These are phyloP conservation scores for Brenthis hecate DNA, from an alignment of 2,888 invertebrate genomes.

Conservation along the genomic window DNA sequence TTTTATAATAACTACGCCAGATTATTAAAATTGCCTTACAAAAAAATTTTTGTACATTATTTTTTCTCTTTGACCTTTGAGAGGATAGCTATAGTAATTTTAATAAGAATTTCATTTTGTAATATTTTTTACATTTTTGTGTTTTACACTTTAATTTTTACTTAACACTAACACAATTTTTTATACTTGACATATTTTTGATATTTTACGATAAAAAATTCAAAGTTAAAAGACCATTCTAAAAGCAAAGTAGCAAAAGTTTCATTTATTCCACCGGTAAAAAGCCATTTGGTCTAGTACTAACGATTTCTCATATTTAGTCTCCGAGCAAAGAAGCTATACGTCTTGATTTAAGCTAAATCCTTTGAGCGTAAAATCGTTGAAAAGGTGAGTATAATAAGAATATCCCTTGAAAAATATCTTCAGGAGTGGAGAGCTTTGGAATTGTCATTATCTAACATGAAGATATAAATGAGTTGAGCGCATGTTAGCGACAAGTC, in stretches of 20 bases:
- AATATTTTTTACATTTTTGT: too few relatives aligned
- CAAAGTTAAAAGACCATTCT: not conserved
- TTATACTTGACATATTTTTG: too few relatives aligned
- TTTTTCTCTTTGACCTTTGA: too few relatives aligned
- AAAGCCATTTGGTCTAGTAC: conserved; percentile 14
- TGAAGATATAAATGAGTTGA: conserved; percentile 17
- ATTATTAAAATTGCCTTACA: too few relatives aligned
- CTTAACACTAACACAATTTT: too few relatives aligned
- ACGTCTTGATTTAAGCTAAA: conserved; percentile 28
- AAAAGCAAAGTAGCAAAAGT: conserved; percentile 5
- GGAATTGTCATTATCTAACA: not conserved
- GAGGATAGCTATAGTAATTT: too few relatives aligned
- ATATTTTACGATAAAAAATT: too few relatives aligned
- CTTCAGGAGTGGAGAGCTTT: not conserved
- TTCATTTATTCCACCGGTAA: conserved; percentile 1
- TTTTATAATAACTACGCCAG: too few relatives aligned
- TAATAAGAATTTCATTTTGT: too few relatives aligned
- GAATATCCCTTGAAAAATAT: conserved; percentile 28
- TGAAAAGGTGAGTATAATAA: conserved; percentile 28
- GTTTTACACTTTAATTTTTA: too few relatives aligned
- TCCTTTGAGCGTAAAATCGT: conserved; percentile 25
- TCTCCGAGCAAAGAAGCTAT: conserved; percentile 11
- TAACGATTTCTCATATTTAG: conserved; percentile 21
- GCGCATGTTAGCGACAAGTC: conserved; percentile 27
- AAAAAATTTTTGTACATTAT: too few relatives aligned